Conservation (phyloP, 2,797 vertebrate genomes). For the Podarcis siculus region DNA sequence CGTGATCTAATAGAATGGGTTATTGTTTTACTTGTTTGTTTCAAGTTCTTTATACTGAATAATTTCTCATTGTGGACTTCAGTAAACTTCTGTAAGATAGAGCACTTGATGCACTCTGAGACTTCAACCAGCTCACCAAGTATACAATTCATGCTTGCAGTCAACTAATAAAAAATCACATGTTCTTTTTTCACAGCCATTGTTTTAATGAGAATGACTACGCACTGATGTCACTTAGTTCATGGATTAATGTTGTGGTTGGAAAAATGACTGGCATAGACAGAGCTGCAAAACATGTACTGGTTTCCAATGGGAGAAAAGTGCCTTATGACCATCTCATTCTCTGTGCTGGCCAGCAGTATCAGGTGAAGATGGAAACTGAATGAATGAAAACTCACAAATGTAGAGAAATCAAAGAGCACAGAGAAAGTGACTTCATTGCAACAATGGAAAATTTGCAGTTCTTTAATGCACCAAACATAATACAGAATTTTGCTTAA, state of each 20-base stretch:
- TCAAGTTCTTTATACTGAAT: slow-evolving; percentile 62
- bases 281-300: slow-evolving; percentile 83
- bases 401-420: rapidly evolving
- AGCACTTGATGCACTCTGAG: slow-evolving; percentile 56
- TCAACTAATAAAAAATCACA: slow-evolving; percentile 79
- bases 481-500: not conserved
- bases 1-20: slow-evolving; percentile 28
- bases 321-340: slow-evolving; percentile 90
- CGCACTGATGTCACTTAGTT: slow-evolving; percentile 83
- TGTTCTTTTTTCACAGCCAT: slow-evolving; percentile 83
- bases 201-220: slow-evolving; percentile 85
- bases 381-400: rapidly evolving
- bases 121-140: slow-evolving; percentile 68
- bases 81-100: slow-evolving; percentile 61
- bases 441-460: not conserved
- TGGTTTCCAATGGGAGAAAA: slow-evolving; percentile 75
- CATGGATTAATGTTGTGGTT: slow-evolving; percentile 83
- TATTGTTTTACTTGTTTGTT: slow-evolving; percentile 63
- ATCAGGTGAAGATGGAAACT: slow-evolving; percentile 82
- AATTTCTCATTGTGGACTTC: slow-evolving; percentile 43
- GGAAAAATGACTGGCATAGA: slow-evolving; percentile 91
- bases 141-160: slow-evolving; percentile 79
- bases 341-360: slow-evolving; percentile 90
- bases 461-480: not conserved
- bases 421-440: not conserved